A percentile compares a stretch with the other conserved stretches of the same genome.
These are phyloP conservation scores for Orthosia gracilis DNA, from an alignment of 2,888 invertebrate species.

Conservation along the genomic window DNA sequence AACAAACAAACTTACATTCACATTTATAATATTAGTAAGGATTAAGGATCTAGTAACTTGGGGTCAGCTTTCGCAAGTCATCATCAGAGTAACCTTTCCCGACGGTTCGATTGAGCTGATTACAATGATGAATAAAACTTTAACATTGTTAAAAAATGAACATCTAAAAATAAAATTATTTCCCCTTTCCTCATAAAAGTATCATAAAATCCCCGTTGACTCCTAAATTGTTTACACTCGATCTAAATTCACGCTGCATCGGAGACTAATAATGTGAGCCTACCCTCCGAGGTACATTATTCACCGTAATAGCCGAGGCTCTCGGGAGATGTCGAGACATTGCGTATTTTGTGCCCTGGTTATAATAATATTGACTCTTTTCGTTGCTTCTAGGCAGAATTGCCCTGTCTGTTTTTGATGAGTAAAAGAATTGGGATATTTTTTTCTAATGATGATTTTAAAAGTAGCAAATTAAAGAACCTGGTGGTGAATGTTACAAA, in stretches of 20 bases:
- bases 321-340: slow-evolving; percentile 42
- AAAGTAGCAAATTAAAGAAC: not conserved
- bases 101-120: not conserved
- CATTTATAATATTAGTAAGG: too few relatives aligned
- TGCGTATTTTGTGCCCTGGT: slow-evolving; percentile 39
- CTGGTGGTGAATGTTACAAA: not conserved
- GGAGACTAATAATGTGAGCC: slow-evolving; percentile 54
- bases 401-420: not conserved
- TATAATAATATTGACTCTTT: slow-evolving; percentile 26
- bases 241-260: slow-evolving; percentile 58
- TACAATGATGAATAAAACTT: not conserved
- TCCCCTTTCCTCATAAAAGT: not conserved
- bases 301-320: slow-evolving; percentile 33
- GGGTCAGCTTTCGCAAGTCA: not conserved
- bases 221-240: slow-evolving; percentile 45
- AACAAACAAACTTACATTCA: too few relatives aligned
- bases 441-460: not conserved
- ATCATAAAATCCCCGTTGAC: slow-evolving; percentile 3
- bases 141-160: not conserved
- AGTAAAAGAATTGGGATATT: rapidly evolving
- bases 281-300: slow-evolving; percentile 45
- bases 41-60: too few relatives aligned
- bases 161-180: not conserved
- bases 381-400: not conserved
- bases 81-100: not conserved